phyloP scores from a whole-genome alignment of 2,113 vertebrate species.

The Chrysochloris asiatica region DNA sequence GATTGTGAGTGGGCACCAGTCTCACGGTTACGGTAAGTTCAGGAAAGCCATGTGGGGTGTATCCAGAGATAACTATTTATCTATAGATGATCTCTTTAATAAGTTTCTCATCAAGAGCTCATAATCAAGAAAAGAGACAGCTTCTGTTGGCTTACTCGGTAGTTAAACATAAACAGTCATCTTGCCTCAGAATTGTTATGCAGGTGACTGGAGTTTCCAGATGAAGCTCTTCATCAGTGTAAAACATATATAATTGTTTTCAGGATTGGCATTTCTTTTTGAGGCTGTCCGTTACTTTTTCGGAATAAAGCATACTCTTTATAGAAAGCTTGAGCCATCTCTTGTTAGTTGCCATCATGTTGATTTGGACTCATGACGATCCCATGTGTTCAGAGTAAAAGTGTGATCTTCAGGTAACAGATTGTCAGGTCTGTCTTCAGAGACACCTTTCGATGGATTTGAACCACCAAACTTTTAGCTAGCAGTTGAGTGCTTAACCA shows the following conservation, averaged over 20 bases:
- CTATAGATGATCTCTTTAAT: not conserved
- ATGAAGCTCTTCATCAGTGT: not conserved
- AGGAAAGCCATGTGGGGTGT: not conserved
- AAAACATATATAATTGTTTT: not conserved
- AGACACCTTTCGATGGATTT: not conserved
- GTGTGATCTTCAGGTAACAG: not conserved
- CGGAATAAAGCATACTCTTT: not conserved
- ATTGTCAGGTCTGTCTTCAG: not conserved
- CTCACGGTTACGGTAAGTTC: slow-evolving; percentile 17
- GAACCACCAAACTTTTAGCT: not conserved
- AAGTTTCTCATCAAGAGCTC: not conserved
- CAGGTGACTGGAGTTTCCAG: slow-evolving; percentile 17
- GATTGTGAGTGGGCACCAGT: slow-evolving; percentile 18
- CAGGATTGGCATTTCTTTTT: slow-evolving; percentile 45
- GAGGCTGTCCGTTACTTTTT: not conserved
- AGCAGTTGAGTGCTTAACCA: not conserved
- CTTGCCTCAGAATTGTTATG: slow-evolving; percentile 13
- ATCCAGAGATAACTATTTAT: not conserved
- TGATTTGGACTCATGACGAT: not conserved
- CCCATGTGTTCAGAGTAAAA: not conserved
- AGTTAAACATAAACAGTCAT: not conserved
- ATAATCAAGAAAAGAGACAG: not conserved
- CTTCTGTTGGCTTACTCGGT: not conserved
- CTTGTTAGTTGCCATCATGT: not conserved
- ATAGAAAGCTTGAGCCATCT: not conserved